Percentiles rank a stretch among this genome's conserved stretches.
phyloP scores from a whole-genome alignment of 2,113 vertebrate species.

The Tragelaphus buxtoni region DNA sequence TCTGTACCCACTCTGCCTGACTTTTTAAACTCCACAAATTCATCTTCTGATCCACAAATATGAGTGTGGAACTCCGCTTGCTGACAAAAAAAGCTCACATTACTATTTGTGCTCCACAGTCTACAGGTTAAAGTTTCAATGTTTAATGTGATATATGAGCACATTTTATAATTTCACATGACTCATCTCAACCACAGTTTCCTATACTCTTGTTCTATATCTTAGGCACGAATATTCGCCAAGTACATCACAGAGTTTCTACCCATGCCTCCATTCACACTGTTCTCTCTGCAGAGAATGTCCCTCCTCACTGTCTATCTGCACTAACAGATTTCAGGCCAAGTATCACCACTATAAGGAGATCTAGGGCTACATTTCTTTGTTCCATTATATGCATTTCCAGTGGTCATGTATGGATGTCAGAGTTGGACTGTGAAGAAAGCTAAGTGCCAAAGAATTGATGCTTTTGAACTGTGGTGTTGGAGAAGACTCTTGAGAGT shows the following conservation, averaged over 20 bases:
- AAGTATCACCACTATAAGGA: neutral
- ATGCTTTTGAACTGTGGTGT: too few species aligned
- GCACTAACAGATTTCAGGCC: neutral
- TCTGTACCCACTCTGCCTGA: neutral
- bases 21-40: neutral
- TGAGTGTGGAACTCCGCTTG: neutral
- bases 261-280: neutral
- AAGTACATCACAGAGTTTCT: neutral
- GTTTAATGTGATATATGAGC: neutral
- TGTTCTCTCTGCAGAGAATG: neutral
- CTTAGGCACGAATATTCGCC: neutral
- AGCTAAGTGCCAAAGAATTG: rapidly evolving
- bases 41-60: neutral
- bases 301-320: neutral
- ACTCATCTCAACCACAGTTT: neutral
- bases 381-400: neutral
- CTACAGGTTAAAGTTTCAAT: neutral
- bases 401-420: too few species aligned
- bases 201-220: neutral
- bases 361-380: neutral
- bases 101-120: neutral
- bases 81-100: neutral
- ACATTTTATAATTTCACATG: neutral
- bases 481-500: too few species aligned
- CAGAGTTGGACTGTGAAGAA: too few species aligned